Evolutionary conservation across 2,888 invertebrate species (phyloP).

Genomic region (Reticulitermes lucifugus): DNA sequence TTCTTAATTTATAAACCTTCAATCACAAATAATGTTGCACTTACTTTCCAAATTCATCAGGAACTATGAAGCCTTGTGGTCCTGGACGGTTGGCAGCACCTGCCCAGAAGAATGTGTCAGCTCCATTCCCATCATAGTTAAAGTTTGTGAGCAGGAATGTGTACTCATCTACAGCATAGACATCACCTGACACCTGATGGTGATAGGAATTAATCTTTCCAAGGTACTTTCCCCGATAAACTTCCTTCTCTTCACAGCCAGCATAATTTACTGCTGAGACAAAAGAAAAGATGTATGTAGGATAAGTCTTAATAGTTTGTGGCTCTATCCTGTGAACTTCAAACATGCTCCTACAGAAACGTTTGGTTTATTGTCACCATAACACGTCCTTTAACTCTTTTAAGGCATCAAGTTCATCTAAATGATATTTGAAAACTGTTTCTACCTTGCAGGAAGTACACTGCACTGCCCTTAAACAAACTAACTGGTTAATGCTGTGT

Average conservation of each 20-base stretch:
- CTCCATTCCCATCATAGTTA: slow-evolving; percentile 91
- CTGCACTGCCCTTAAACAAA: no score
- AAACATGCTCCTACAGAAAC: no score
- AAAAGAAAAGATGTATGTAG: no score
- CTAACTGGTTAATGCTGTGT: no score
- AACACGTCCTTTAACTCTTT: no score
- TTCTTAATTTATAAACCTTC: no score
- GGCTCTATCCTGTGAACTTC: no score
- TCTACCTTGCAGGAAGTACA: no score
- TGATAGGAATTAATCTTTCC: slow-evolving; percentile 92
- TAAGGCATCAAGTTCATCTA: no score
- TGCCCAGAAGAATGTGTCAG: slow-evolving; percentile 94
- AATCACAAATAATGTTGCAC: slow-evolving; percentile 57
- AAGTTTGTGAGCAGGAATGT: slow-evolving; percentile 84
- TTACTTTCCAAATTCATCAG: slow-evolving; percentile 88
- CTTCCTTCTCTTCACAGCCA: slow-evolving; percentile 71
- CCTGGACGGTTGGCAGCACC: slow-evolving; percentile 89
- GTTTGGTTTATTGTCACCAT: no score
- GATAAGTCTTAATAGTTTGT: no score
- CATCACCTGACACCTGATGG: slow-evolving; percentile 90
- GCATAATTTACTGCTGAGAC: background rate
- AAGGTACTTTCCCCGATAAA: slow-evolving; percentile 82
- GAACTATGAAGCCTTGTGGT: slow-evolving; percentile 91
- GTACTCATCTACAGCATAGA: slow-evolving; percentile 89
- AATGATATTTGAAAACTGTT: no score